Conservation (phyloP, 2,888 invertebrate genomes). For the Lochmaea capreae region DNA sequence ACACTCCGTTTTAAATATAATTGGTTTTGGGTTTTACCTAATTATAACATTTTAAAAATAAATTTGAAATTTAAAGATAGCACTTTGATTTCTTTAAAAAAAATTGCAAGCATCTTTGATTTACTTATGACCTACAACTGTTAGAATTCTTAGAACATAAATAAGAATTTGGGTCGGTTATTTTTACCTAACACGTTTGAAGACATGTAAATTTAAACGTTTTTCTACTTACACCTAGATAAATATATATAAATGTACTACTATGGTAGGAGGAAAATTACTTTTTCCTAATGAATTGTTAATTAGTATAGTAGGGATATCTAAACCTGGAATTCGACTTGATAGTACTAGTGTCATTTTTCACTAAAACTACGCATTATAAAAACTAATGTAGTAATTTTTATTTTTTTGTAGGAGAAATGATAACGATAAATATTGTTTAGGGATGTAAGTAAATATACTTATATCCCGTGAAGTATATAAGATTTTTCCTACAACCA, state of each 20-base stretch:
- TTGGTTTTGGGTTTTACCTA: no score
- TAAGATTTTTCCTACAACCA: no score
- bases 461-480: no score
- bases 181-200: not conserved
- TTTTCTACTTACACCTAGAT: not conserved
- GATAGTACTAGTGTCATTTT: no score
- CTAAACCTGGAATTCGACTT: no score
- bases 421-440: no score
- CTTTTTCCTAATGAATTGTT: not conserved
- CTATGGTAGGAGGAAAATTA: not conserved
- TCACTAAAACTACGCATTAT: no score
- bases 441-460: no score
- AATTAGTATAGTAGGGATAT: not conserved
- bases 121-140: conserved; percentile 7
- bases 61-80: not conserved
- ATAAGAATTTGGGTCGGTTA: conserved; percentile 13
- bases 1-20: no score
- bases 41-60: not conserved
- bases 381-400: no score
- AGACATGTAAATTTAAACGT: not conserved
- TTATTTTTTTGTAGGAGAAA: no score
- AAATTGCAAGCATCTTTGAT: not conserved
- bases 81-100: not conserved
- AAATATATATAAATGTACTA: not conserved
- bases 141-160: not conserved